phyloP scores from a whole-genome alignment of 2,888 invertebrate genomes.

The Diploptera punctata region DNA sequence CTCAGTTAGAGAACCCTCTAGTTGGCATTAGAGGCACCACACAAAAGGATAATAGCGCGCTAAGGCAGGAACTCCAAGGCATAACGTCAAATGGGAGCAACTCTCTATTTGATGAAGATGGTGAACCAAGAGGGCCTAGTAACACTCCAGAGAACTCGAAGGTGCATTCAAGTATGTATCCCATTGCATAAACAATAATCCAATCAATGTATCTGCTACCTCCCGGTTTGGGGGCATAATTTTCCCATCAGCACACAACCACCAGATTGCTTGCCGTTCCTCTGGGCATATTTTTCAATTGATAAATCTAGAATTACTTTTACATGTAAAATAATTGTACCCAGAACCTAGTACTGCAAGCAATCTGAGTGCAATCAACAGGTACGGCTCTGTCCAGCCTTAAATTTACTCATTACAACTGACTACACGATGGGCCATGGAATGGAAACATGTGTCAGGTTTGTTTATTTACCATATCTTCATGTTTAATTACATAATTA shows the following conservation, averaged over 20 bases:
- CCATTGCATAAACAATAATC: slow-evolving; percentile 26
- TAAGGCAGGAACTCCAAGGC: slow-evolving; percentile 51
- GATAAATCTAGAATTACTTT: too few species aligned
- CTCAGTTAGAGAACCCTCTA: slow-evolving; percentile 65
- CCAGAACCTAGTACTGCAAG: too few species aligned
- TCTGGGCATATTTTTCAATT: too few species aligned
- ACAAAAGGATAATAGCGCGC: slow-evolving; percentile 60
- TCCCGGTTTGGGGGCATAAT: background rate
- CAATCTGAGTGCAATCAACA: too few species aligned
- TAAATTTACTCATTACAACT: too few species aligned
- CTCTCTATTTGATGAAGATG: slow-evolving; percentile 43
- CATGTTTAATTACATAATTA: too few species aligned
- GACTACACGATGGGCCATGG: too few species aligned
- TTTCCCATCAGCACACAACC: background rate
- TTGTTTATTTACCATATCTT: too few species aligned
- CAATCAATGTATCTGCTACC: slow-evolving; percentile 22
- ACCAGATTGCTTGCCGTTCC: too few species aligned
- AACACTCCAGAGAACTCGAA: slow-evolving; percentile 41
- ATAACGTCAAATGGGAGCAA: slow-evolving; percentile 39
- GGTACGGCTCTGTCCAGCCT: too few species aligned
- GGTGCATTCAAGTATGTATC: slow-evolving; percentile 45
- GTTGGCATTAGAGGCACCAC: slow-evolving; percentile 57
- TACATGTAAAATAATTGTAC: too few species aligned
- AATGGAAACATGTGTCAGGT: too few species aligned
- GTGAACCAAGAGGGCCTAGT: slow-evolving; percentile 42